Evolutionary conservation across 2,797 vertebrate species (phyloP), one percentile per base, ranked within the genome.

Genomic region (Aeoliscus strigatus): DNA sequence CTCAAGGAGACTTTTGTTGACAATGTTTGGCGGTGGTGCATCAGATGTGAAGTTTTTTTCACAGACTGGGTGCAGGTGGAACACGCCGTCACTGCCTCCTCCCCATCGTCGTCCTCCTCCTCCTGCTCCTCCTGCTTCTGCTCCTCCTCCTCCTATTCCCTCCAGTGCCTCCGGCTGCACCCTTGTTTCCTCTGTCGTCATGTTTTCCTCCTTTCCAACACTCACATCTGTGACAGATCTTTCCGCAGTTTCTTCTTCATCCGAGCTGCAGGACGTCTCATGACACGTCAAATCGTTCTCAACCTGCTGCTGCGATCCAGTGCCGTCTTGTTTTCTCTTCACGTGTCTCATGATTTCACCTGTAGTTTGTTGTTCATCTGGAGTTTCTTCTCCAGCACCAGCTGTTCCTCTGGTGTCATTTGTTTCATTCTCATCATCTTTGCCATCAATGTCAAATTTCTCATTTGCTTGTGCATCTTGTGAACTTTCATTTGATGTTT

Each of bases 1-100:
- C n/a, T n/a, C n/a, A n/a, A n/a, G n/a, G n/a, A n/a, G n/a, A n/a
- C n/a, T n/a, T n/a, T n/a, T n/a, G n/a, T n/a, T n/a, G n/a, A n/a
- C n/a, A n/a, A n/a, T n/a, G n/a, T n/a, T n/a, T n/a, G n/a, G 4
- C 21, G 6, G 18, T 21, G 18, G 3, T 21, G 3, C 18, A 21
- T 6, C 6, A 6, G 18, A 21, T 21, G 18, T 21, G 3, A 21
- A 21, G 24, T 32, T 14, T 14, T 27, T 49, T 42, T 48, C 10
- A 7, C 26, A 27, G 31, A 43, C 27, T 36, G 14, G 32, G 9
- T 10, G 31, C 32, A 29, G 36, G 2, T 44, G 15, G 37, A 25
- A 23, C 1, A 17, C 17, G 17, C 0, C 18, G 9, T 17, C 23
- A 21, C 14, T 3, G 16, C 15, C 30, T 28, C 54, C 55, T 25